These are phyloP conservation scores for Strigops habroptila DNA, from an alignment of 2,113 vertebrate species.

Conservation along the genomic window DNA sequence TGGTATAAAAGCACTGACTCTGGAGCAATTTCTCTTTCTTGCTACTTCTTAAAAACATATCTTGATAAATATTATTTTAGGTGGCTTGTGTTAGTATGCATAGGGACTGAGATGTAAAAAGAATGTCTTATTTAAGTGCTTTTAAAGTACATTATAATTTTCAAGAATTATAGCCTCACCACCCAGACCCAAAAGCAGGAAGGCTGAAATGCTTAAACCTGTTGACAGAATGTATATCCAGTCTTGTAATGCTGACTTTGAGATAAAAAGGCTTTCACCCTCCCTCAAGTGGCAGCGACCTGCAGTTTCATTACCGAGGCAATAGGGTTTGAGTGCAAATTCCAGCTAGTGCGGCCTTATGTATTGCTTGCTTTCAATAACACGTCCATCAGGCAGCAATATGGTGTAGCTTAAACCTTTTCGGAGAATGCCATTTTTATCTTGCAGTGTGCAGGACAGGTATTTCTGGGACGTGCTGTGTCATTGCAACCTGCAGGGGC, in stretches of 20 bases:
- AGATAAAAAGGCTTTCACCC: neutral
- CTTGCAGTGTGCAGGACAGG: neutral
- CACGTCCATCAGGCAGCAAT: neutral
- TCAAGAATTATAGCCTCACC: neutral
- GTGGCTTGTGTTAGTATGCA: neutral
- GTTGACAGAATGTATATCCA: neutral
- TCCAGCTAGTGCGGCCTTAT: neutral
- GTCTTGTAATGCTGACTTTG: neutral
- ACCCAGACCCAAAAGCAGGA: neutral
- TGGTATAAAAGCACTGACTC: neutral
- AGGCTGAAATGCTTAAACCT: neutral
- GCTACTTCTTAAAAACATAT: neutral
- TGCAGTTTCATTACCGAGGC: neutral
- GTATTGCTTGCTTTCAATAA: neutral
- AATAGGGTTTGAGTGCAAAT: neutral
- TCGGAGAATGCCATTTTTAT: neutral
- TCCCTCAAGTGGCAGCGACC: neutral
- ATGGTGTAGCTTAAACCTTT: neutral
- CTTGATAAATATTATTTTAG: neutral
- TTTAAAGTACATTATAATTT: neutral
- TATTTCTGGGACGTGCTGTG: neutral
- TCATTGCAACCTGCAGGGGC: neutral
- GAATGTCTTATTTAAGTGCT: neutral
- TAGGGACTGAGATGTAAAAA: neutral
- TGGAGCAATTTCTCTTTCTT: neutral